Percentiles rank a stretch among this genome's conserved stretches.
These are phyloP conservation scores for Cheilosia scutellata DNA, from an alignment of 2,888 invertebrate species.

Conservation along the genomic window DNA sequence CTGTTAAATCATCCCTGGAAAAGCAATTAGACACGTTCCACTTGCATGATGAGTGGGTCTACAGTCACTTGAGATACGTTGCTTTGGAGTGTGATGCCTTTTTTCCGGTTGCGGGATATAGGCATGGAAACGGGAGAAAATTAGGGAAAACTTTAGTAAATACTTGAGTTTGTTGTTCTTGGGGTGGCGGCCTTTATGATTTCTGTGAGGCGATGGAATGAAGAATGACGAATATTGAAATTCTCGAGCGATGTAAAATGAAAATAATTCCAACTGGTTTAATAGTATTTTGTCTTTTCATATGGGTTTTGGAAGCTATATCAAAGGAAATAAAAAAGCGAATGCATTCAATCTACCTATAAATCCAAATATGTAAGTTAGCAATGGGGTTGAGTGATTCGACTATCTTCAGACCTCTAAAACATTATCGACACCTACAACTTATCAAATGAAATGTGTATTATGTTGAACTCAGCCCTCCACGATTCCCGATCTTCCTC, in stretches of 20 bases:
- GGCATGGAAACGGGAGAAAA: constrained; percentile 26
- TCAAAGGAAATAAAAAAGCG: too few relatives aligned
- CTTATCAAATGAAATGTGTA: too few relatives aligned
- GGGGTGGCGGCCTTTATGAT: constrained; percentile 23
- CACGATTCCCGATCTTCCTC: too few relatives aligned
- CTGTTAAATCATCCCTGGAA: constrained; percentile 77
- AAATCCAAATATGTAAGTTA: too few relatives aligned
- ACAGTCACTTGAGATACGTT: constrained; percentile 24
- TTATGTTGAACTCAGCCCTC: too few relatives aligned
- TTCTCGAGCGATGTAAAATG: not conserved
- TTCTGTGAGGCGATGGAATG: not conserved
- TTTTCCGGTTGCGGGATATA: constrained; percentile 38
- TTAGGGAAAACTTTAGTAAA: constrained; percentile 51
- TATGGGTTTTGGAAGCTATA: too few relatives aligned
- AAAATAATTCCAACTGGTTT: too few relatives aligned
- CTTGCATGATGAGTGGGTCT: constrained; percentile 75
- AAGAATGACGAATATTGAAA: not conserved
- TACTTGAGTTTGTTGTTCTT: constrained; percentile 53
- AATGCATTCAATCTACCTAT: too few relatives aligned
- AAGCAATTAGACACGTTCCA: constrained; percentile 78
- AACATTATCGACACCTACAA: too few relatives aligned
- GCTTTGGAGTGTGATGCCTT: not conserved
- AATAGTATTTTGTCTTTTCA: too few relatives aligned
- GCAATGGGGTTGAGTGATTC: too few relatives aligned
- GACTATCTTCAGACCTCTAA: too few relatives aligned